Conservation (phyloP, 1,140 invertebrate species). For the Zophobas morio region DNA sequence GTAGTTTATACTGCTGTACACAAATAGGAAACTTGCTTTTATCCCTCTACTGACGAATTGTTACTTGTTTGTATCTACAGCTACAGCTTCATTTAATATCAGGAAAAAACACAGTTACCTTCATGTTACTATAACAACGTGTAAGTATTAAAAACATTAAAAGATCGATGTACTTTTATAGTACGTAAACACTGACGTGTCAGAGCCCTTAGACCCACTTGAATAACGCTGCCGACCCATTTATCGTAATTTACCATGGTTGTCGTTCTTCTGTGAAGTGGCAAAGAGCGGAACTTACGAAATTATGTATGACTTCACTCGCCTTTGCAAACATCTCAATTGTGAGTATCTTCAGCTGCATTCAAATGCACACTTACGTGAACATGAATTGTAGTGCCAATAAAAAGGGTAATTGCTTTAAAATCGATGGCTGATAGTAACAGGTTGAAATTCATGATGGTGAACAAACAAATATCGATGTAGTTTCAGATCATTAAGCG, state of each 20-base stretch:
- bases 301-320: constrained; percentile 8
- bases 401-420: constrained; percentile 40
- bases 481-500: constrained; percentile 60
- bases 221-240: constrained; percentile 18
- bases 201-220: constrained; percentile 21
- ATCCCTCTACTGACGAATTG: too few species aligned
- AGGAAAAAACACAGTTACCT: too few species aligned
- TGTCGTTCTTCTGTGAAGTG: constrained; percentile 16
- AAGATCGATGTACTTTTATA: constrained; percentile 25
- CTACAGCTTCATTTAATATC: too few species aligned
- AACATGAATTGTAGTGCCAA: background rate
- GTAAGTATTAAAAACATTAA: constrained; percentile 4
- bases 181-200: background rate
- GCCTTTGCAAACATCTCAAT: constrained; percentile 36
- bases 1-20: too few species aligned
- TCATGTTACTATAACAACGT: background rate
- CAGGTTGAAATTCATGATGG: constrained; percentile 40
- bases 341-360: background rate
- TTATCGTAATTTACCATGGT: constrained; percentile 33
- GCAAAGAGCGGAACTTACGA: constrained; percentile 6
- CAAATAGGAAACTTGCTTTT: too few species aligned
- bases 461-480: constrained; percentile 50
- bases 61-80: too few species aligned
- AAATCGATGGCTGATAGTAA: constrained; percentile 26
- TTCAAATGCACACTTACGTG: constrained; percentile 25